Conservation (phyloP, 2,113 vertebrate genomes). For the Atlantisia rogersi region DNA sequence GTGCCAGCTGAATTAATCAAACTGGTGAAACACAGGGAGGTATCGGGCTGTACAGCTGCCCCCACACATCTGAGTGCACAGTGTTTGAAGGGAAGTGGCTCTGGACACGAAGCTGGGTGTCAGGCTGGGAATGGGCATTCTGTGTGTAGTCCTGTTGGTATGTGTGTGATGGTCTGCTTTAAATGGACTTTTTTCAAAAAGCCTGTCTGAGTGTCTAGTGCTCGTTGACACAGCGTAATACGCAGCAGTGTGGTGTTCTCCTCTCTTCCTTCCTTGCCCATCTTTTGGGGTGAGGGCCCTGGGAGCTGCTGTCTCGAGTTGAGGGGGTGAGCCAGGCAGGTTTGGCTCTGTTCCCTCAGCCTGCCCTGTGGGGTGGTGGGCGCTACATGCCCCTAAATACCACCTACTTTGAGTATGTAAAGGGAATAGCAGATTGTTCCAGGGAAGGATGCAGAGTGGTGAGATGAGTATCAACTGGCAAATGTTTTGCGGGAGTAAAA, state of each 20-base stretch:
- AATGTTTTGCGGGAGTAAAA: neutral
- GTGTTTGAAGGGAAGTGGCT: neutral
- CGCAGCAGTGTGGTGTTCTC: rapidly evolving
- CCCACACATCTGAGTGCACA: neutral
- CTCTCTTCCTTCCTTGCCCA: neutral
- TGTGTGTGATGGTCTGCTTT: neutral
- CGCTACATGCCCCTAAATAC: rapidly evolving
- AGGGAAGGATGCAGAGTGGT: neutral
- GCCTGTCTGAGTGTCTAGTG: neutral
- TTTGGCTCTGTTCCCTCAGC: neutral
- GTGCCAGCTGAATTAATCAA: slow-evolving; percentile 45
- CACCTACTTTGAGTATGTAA: neutral
- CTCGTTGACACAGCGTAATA: rapidly evolving
- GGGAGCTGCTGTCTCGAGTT: rapidly evolving
- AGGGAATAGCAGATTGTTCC: neutral
- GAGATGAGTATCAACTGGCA: neutral
- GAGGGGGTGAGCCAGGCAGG: neutral
- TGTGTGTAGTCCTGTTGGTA: neutral
- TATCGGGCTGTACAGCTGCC: slow-evolving; percentile 34
- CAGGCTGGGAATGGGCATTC: neutral
- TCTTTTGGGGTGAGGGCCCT: neutral
- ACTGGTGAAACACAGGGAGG: slow-evolving; percentile 29
- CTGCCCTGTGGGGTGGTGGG: neutral
- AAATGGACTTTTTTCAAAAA: neutral
- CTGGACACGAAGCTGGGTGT: slow-evolving; percentile 6